Base-by-base conservation (phyloP, 2,888 invertebrate species). In the Ferrisia virgata region DNA sequence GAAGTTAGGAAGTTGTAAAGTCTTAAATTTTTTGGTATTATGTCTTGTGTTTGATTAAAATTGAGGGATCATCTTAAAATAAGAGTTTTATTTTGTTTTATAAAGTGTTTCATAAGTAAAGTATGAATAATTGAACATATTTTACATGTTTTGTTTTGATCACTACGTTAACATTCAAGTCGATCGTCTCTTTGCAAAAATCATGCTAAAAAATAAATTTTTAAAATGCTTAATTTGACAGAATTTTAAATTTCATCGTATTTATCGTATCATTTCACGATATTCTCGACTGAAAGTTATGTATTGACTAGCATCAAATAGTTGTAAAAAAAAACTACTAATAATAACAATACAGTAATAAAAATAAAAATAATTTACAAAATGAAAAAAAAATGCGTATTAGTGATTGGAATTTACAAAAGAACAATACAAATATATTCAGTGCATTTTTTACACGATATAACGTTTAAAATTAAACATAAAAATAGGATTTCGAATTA, bases 211-310 rank as follows among this genome's bases (percentile, higher is more conserved):
- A n/a, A n/a, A n/a, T n/a, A n/a, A n/a, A n/a, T n/a, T n/a, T n/a
- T n/a, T n/a, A n/a, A n/a, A n/a, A n/a, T n/a, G n/a, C n/a, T n/a
- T n/a, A n/a, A 53, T 18, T 31, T 28, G 15, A 64, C 13, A 64
- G 28, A 64, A 28, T 15, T 22, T 47, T 15, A 15, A 69, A 69
- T 18, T 76, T 76, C 28, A 36, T 76, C 72, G 72, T 36, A 76
- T 36, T 18, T 36, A 18, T 36, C n/a, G 36, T 72, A 64, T 18
- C 15, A 69, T 36, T 76, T 76, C 36, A 76, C 72, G 72, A 76
- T 76, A 76, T 76, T 76, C 18, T 18, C 36, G 72, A 76, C 72
- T 76, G 72, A 76, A 76, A 76, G 72, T 76, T 76, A 76, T 76
- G 22, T 18, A 36, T 76, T 76, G 72, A 76, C 72, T 76, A 76